Evolutionary conservation across 2,797 vertebrate species (phyloP), one percentile per base, ranked within the genome.

Genomic region (Helarctos malayanus): DNA sequence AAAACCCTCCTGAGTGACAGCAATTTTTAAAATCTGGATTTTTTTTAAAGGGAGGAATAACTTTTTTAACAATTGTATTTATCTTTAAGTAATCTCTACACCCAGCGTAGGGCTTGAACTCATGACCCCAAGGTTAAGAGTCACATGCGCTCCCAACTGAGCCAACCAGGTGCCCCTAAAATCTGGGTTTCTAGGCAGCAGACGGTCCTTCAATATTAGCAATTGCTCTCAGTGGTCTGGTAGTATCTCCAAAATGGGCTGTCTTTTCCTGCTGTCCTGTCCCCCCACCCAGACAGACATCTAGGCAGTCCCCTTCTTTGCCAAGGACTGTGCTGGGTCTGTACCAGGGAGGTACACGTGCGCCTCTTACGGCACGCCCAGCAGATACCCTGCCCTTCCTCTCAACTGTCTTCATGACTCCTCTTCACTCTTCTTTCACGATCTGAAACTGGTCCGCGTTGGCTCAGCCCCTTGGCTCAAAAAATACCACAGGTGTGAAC

Each of bases 401-500:
- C 71, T 41, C 41, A 47, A 47, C 41, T 14, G 4, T 47, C 71
- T 75, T 29, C 71, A 47, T 27, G 71, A 73, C 71, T 45, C n/a
- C 27, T n/a, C 29, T 14, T 35, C 18, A 41, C 35, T 41, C 29
- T 18, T 35, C 23, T 45, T 29, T 41, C 38, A 54, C 5, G 15
- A 32, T 57, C 59, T 71, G 73, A 82, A 63, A 9, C 4, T 35
- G 38, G 35, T 69, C 23, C 29, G n/a, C 68, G 29, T 38, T 5
- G 63, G 54, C 83, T 83, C 25, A 21, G 59, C 23, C 83, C 79
- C 41, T 15, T 2, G 41, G 54, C 65, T 69, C 49, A 88, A 78
- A 97, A 89, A 95, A 86, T n/a, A 94, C 38, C 79, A 94, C 81
- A 76, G 83, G 52, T 65, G 16, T 38, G n/a, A 68, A 87, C 9